Conservation (phyloP, 1,140 invertebrate species). For the Drosophila pectinifera region DNA sequence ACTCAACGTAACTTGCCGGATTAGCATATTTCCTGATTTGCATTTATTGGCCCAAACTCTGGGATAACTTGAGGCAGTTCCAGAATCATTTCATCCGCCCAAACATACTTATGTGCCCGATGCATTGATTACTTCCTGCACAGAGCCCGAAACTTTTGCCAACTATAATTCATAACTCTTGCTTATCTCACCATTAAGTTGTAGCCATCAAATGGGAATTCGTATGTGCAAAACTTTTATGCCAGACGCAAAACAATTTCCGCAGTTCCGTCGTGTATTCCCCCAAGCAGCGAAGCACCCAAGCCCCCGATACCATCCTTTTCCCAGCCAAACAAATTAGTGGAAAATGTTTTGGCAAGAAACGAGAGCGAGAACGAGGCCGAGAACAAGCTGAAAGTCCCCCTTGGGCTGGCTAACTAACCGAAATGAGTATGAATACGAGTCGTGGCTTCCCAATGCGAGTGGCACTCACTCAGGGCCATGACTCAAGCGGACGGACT, state of each 20-base stretch:
- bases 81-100: conserved; percentile 38
- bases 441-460: conserved; percentile 39
- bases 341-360: conserved; percentile 56
- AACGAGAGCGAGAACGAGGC: not conserved
- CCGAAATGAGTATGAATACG: conserved; percentile 49
- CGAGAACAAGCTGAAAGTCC: conserved; percentile 19
- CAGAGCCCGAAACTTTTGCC: conserved; percentile 38
- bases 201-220: conserved; percentile 72
- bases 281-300: not conserved
- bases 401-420: conserved; percentile 45
- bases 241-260: conserved; percentile 79
- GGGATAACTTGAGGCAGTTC: conserved; percentile 37
- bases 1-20: not conserved
- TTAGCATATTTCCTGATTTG: conserved; percentile 34
- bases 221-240: conserved; percentile 72
- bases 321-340: conserved; percentile 45
- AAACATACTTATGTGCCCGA: conserved; percentile 22
- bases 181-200: conserved; percentile 71
- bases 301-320: not conserved
- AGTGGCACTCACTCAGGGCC: conserved; percentile 37
- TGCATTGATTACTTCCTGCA: conserved; percentile 69
- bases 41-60: conserved; percentile 31
- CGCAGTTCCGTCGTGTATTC: conserved; percentile 39
- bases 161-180: conserved; percentile 71
- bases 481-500: conserved; percentile 31